Base-by-base conservation (phyloP, 2,113 vertebrate species). In the Pseudorectes ferrugineus region DNA sequence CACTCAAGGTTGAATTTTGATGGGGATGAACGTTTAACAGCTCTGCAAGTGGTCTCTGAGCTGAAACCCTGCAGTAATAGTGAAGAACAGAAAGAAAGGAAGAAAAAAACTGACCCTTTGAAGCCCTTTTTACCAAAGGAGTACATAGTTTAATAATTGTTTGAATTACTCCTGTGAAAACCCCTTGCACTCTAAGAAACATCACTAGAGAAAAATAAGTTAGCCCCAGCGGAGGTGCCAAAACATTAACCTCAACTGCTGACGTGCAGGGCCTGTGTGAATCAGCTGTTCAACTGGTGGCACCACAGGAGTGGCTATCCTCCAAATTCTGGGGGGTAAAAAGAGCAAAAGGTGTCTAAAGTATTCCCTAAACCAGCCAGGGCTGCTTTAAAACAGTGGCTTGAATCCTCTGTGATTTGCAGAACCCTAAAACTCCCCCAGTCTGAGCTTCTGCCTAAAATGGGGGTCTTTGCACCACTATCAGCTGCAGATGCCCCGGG, bases 381-480 rank as follows among this genome's bases (percentile, higher is more conserved):
- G 28, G 25, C 19, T 7, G 1, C 72, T 76, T 65, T 26, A 85
- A 49, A 86, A 24, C 20, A 26, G 40, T 1, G 2, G 4, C 24
- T 83, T 57, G n/a, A 63, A 65, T 48, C 13, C 52, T 17, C 21
- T 43, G 35, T n/a, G 51, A 40, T 66, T 25, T 86, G 42, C 5
- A 86, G 67, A 43, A 54, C 9, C 8, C 17, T 20, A 6, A 45
- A 72, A 29, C 4, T 25, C 52, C 25, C 29, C 7, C 22, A 14
- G 33, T 58, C 9, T 42, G 29, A 51, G 26, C 29, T 88, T 6
- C 62, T 88, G 61, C n/a, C 54, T 42, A 5, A 5, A 19, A 2
- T 0, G 1, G 20, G 36, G 2, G 2, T 18, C 15, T 83, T 13
- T 26, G 33, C 29, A 26, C 23, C 7, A 0, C 77, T 25, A 0